Evolutionary conservation across 2,113 vertebrate genomes (phyloP), one percentile per base, ranked within the genome.

Genomic region (Neotoma lepida): DNA sequence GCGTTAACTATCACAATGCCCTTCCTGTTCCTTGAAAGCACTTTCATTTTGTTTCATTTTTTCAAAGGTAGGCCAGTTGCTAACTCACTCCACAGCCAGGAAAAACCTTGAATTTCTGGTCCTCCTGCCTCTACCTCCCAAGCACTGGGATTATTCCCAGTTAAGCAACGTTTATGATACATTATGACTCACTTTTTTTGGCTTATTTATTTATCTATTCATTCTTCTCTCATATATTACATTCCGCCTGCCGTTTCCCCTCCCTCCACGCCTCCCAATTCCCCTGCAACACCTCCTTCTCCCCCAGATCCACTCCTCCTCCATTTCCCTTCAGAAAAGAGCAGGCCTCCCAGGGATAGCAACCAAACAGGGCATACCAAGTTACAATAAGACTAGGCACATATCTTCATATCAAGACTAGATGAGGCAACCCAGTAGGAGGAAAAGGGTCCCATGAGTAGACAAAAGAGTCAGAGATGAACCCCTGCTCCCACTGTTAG

Each of bases 401-500:
- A 17, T 70, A 9, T 6, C 66, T 35, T 70, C 35, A 8, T n/a
- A 70, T 70, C 66, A 70, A n/a, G 35, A 35, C 35, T 68, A 35
- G 66, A 18, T 70, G 15, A 70, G 33, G 6, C 33, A 68, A 68
- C 33, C 15, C 6, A n/a, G 66, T n/a, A n/a, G 17, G 66, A 68
- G 35, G 66, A 70, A 61, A 70, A n/a, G 66, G 15, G 66, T 70
- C 66, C 66, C 6, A n/a, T 18, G 35, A 70, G 35, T 18, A 70
- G 66, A 17, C 66, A 17, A 70, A n/a, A n/a, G 66, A 18, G 66
- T 70, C 15, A 70, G 35, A 66, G 33, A n/a, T 6, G n/a, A 7
- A 1, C 17, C 35, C 15, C 6, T 6, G 0, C 33, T 18, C 3
- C 2, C 6, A 8, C 35, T 70, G 35, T n/a, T n/a, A n/a, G 66